Conservation (phyloP, 2,113 vertebrate species). For the Phoenicopterus ruber region DNA sequence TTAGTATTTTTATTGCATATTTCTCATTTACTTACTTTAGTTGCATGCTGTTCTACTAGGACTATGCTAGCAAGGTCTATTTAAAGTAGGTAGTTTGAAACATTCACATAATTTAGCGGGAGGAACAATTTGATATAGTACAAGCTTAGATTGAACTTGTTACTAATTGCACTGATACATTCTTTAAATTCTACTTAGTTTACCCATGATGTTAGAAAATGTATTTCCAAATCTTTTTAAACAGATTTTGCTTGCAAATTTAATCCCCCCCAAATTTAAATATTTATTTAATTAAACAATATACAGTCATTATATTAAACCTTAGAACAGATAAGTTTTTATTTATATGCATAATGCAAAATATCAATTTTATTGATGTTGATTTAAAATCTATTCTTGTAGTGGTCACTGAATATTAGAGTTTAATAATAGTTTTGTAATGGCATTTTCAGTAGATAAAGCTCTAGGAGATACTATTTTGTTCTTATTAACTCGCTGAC, state of each 20-base stretch:
- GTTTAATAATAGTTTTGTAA: background rate
- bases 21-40: background rate
- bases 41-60: background rate
- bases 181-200: background rate
- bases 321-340: background rate
- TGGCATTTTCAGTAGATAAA: background rate
- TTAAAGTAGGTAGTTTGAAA: background rate
- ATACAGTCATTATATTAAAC: background rate
- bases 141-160: background rate
- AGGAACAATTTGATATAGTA: background rate
- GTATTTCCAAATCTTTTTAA: background rate
- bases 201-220: background rate
- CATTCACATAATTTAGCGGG: background rate
- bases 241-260: background rate
- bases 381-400: background rate
- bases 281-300: background rate
- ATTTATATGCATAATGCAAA: background rate
- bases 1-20: background rate
- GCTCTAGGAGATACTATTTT: background rate
- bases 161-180: background rate
- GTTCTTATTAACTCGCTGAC: background rate
- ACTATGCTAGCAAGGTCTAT: background rate
- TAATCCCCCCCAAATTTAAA: background rate
- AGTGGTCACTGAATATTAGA: background rate
- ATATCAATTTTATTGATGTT: background rate